Conservation (phyloP, 2,113 vertebrate species). For the Accipiter cooperii region DNA sequence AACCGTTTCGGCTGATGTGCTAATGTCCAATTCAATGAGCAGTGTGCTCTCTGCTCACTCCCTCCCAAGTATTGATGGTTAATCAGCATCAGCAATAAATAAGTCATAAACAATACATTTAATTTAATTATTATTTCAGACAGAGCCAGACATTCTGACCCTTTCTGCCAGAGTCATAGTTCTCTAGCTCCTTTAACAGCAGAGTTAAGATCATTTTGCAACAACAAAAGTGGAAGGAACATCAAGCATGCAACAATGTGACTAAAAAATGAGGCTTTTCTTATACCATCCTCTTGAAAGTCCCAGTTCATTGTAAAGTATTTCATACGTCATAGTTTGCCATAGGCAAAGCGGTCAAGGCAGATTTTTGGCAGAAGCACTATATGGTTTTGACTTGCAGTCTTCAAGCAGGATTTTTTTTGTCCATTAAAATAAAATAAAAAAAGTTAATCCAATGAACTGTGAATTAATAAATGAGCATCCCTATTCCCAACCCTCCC, state of each 20-base stretch:
- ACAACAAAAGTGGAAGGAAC: neutral
- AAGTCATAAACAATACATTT: neutral
- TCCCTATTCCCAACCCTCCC: neutral
- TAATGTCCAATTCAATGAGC: neutral
- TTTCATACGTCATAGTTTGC: neutral
- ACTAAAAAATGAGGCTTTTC: neutral
- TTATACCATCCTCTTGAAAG: neutral
- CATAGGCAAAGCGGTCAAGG: neutral
- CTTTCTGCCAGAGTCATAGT: neutral
- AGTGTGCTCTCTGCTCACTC: neutral
- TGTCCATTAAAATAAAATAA: neutral
- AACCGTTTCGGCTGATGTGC: accelerated
- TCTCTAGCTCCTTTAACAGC: neutral
- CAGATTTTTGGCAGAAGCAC: neutral
- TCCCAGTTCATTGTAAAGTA: neutral
- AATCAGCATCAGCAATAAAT: neutral
- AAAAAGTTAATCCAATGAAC: neutral
- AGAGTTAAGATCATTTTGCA: neutral
- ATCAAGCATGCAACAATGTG: neutral
- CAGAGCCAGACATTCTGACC: neutral
- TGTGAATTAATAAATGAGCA: neutral
- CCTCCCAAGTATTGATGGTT: neutral
- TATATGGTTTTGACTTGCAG: neutral
- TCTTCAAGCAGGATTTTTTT: neutral
- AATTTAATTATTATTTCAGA: neutral